Evolutionary conservation across 2,888 invertebrate genomes (phyloP).

Genomic region (Eupithecia subfuscata): DNA sequence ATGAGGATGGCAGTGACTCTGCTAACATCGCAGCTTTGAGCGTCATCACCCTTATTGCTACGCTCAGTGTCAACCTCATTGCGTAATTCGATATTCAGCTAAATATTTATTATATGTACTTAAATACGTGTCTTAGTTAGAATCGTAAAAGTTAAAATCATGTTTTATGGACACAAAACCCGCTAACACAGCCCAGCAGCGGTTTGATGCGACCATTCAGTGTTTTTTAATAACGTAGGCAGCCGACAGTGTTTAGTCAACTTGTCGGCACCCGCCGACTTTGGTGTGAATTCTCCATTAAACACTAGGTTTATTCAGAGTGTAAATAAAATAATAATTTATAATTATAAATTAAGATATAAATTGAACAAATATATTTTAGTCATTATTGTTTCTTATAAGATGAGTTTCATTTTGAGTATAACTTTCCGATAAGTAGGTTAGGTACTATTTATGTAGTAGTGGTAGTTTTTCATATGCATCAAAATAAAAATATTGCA

Average conservation of each 20-base stretch:
- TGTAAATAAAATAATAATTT: not conserved
- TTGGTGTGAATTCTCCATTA: too few species aligned
- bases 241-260: too few species aligned
- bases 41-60: constrained; percentile 57
- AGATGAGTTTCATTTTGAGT: not conserved
- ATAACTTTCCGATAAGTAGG: not conserved
- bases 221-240: not conserved
- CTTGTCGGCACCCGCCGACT: too few species aligned
- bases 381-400: not conserved
- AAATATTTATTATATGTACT: not conserved
- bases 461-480: not conserved
- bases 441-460: not conserved
- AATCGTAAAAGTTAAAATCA: not conserved
- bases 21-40: constrained; percentile 66
- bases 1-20: constrained; percentile 38
- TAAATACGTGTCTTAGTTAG: not conserved
- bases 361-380: not conserved
- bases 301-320: not conserved
- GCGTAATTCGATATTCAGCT: constrained; percentile 20
- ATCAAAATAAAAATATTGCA: too few species aligned
- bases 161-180: not conserved
- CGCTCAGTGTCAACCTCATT: constrained; percentile 55
- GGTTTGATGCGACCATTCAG: not conserved
- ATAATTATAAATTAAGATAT: not conserved
- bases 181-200: not conserved